Evolutionary conservation across 2,888 invertebrate genomes (phyloP), one percentile per base, ranked within the genome.

Genomic region (Horisme vitalbata): DNA sequence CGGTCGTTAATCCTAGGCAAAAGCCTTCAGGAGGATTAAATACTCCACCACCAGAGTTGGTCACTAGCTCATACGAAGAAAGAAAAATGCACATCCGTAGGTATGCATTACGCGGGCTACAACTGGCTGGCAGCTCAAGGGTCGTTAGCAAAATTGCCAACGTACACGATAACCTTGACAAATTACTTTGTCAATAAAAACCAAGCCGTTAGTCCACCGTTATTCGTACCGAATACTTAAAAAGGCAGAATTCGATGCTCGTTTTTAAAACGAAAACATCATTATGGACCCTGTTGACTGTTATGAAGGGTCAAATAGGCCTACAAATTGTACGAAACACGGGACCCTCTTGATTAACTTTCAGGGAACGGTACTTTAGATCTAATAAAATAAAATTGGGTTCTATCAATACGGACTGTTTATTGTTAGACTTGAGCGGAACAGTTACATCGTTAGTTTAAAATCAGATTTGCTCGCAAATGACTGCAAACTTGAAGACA

Each of bases 241-340:
- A 35, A 45, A 23, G 32, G 14, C 41, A 24, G 23, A 62, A 61
- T 56, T 57, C 45, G 33, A 49, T 48, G 56, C 59, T 60, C 65
- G 58, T 74, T 75, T 77, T 73, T 67, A 65, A 72, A 75, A 72
- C 65, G 69, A 68, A 73, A 74, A 59, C 61, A 61, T 68, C 70
- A 68, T 76, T 75, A 75, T 56, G 65, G 59, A 56, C 73, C 65
- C 63, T 63, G 68, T 76, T 76, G 75, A 71, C 70, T 68, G 75
- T 77, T 79, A 77, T 77, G 75, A 76, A 75, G 76, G 83, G 74
- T 81, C 78, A 71, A 82, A 81, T 76, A 62, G 79, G 71, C 63
- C 70, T 75, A 78, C 79, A 80, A 83, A 83, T 81, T 82, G 73
- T 60, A 64, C 68, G 63, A 76, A 79, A 81, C 76, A 78, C 71